These are phyloP conservation scores for Folsomia candida DNA, from an alignment of 2,888 invertebrate genomes.

Conservation along the genomic window DNA sequence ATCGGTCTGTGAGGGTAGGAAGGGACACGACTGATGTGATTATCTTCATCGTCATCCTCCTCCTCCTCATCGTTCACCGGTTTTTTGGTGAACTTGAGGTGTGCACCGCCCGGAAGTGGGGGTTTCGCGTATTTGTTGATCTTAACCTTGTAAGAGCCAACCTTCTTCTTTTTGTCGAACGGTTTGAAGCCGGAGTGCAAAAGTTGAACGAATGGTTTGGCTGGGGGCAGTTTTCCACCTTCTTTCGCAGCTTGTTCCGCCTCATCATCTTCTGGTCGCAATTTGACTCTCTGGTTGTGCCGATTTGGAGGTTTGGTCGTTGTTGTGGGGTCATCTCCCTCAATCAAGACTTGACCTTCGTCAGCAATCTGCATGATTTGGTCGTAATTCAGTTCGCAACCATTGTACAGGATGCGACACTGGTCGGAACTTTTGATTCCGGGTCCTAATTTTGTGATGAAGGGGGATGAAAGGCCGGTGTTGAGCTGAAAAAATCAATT, in stretches of 20 bases:
- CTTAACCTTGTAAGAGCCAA: slow-evolving; percentile 1
- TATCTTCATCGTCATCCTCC: slow-evolving; percentile 13
- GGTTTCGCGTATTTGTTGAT: not conserved
- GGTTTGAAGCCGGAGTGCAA: too few species aligned
- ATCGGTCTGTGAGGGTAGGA: slow-evolving; percentile 32
- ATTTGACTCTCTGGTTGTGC: not conserved
- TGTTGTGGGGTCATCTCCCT: slow-evolving; percentile 15
- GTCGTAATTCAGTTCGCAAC: slow-evolving; percentile 36
- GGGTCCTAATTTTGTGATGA: slow-evolving; percentile 7
- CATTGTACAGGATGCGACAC: slow-evolving; percentile 35
- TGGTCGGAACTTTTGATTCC: slow-evolving; percentile 21
- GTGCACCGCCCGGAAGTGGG: slow-evolving; percentile 2
- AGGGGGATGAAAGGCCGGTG: not conserved
- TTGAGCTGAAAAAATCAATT: not conserved
- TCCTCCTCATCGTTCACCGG: not conserved
- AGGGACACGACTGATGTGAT: slow-evolving; percentile 3
- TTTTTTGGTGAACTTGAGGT: not conserved
- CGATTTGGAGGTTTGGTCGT: not conserved
- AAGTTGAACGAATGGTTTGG: slow-evolving; percentile 21
- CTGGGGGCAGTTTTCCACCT: not conserved
- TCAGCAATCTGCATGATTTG: slow-evolving; percentile 36
- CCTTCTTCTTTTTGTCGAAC: slow-evolving; percentile 3
- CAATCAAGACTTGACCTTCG: slow-evolving; percentile 31
- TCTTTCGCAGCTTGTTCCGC: slow-evolving; percentile 30
- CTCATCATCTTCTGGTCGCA: slow-evolving; percentile 33